Conservation (phyloP, 2,113 vertebrate species). For the Melanerpes formicivorus region DNA sequence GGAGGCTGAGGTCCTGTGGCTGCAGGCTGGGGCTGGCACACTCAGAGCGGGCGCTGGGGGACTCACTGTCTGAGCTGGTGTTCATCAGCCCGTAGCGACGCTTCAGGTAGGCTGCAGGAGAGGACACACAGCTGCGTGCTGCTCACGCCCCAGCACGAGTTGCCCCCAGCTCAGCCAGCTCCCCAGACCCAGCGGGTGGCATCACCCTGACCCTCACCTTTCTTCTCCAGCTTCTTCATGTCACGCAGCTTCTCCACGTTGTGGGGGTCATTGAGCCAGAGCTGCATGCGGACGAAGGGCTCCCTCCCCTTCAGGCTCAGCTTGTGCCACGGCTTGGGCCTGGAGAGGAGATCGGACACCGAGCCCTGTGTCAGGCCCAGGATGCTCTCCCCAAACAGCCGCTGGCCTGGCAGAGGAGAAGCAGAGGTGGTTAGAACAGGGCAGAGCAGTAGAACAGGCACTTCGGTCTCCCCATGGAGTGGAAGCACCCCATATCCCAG, state of each 20-base stretch:
- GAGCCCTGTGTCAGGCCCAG: constrained; percentile 98
- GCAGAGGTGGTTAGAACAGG: constrained; percentile 21
- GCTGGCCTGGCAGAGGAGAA: constrained; percentile 86
- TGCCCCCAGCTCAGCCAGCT: accelerated
- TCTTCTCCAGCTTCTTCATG: constrained; percentile 99
- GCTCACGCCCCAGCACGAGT: not conserved
- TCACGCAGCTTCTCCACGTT: constrained; percentile 94
- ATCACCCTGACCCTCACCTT: constrained; percentile 78
- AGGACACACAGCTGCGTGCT: constrained; percentile 7
- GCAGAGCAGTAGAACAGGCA: accelerated
- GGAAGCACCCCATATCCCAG: not conserved
- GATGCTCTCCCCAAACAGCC: constrained; percentile 97
- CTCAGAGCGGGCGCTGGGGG: constrained; percentile 85
- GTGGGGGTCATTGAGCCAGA: constrained; percentile 97
- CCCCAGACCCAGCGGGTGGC: accelerated
- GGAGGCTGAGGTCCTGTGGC: constrained; percentile 86
- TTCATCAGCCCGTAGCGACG: constrained; percentile 93
- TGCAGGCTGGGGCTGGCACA: constrained; percentile 88
- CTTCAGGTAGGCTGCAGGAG: constrained; percentile 89
- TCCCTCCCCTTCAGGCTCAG: constrained; percentile 97
- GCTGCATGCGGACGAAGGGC: constrained; percentile 98
- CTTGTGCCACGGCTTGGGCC: constrained; percentile 98
- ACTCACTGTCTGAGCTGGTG: constrained; percentile 91
- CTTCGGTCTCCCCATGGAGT: not conserved
- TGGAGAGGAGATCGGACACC: constrained; percentile 95